Conservation (phyloP, 2,797 vertebrate genomes). For the Scarus forsteni region DNA sequence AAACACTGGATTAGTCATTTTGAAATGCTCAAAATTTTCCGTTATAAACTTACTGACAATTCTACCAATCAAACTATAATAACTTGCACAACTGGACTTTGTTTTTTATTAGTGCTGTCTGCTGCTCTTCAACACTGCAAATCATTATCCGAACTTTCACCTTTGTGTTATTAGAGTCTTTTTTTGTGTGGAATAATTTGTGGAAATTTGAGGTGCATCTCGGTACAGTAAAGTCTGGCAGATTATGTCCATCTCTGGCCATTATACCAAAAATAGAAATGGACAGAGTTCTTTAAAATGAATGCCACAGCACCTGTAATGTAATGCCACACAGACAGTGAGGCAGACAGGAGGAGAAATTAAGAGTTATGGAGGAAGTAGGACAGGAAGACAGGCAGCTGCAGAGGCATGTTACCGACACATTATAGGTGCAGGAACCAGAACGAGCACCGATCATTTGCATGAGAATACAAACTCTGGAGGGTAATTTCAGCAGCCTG, state of each 20-base stretch:
- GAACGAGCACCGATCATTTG: conserved; percentile 43
- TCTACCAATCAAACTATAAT: too few species aligned
- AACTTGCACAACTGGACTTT: too few species aligned
- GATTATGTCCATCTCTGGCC: background rate
- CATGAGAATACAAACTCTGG: conserved; percentile 54
- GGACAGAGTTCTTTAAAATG: conserved; percentile 2
- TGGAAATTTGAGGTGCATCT: too few species aligned
- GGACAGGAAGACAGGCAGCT: conserved; percentile 17
- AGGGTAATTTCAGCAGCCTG: conserved; percentile 52
- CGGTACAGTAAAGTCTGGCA: too few species aligned
- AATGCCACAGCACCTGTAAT: background rate
- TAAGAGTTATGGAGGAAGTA: background rate
- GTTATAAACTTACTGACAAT: too few species aligned
- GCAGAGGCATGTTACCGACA: conserved; percentile 22
- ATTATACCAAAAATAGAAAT: background rate
- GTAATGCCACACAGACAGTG: background rate
- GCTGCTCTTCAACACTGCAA: too few species aligned
- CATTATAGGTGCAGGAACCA: conserved; percentile 17
- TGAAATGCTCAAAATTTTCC: too few species aligned
- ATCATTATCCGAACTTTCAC: too few species aligned
- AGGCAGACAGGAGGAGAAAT: background rate
- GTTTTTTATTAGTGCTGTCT: too few species aligned
- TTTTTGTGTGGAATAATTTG: too few species aligned
- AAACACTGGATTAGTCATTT: too few species aligned
- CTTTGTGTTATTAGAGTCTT: too few species aligned